Base-by-base conservation (phyloP, 2,113 vertebrate species). In the Polypterus senegalus region DNA sequence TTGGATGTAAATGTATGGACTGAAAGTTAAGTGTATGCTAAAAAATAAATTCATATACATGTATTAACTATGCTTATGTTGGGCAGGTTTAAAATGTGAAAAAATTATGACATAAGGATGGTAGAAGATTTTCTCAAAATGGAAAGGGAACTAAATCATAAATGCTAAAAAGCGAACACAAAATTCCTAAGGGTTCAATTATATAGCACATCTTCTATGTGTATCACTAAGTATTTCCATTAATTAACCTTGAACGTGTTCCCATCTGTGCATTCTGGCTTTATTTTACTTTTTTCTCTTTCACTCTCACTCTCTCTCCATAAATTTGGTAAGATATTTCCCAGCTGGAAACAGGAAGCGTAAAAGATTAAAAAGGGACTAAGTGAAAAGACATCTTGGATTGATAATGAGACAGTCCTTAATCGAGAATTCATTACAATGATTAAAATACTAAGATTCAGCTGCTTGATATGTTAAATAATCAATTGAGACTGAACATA, bases 191-290 rank as follows among this genome's bases (percentile, higher is more conserved):
- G n/a, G 56, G 56, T 57, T 57, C 56, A 57, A 9, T 57, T 57
- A 44, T 44, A 44, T 57, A 44, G 56, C 27, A 57, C 27, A 57
- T 57, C 10, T 57, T 57, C 56, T 6, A 44, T 57, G 27, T 27
- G 56, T 57, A 43, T 11, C 27, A 44, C 56, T 57, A 44, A 11
- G 56, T 44, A 57, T 57, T 57, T 55, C 54, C 54, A 57, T 57
- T 57, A 57, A 57, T 57, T 57, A 57, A 57, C 56, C 27, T 44
- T 57, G 56, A 27, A 57, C 46, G 56, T 57, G 9, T 6, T 56
- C 54, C 54, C 54, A 56, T 56, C 54, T n/a, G 54, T 4, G 54
- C 54, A 56, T 9, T 6, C 54, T 10, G n/a, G 54, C 54, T 9
- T 56, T 56, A 56, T n/a, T 56, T 56, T 27, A 27, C 27, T 27